These are phyloP conservation scores for Dufourea novaeangliae DNA, from an alignment of 1,140 invertebrate genomes.

Conservation along the genomic window DNA sequence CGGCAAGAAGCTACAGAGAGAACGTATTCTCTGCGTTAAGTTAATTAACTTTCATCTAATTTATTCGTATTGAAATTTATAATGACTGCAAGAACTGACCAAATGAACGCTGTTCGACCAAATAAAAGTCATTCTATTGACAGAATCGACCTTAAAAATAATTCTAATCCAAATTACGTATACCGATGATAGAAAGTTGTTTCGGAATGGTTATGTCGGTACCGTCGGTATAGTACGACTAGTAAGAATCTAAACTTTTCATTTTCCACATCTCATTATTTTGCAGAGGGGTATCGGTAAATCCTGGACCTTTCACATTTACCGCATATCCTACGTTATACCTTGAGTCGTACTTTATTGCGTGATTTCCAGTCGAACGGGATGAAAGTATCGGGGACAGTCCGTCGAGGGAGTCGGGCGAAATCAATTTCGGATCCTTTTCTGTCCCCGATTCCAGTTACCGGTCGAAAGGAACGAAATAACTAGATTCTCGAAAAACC, in stretches of 20 bases:
- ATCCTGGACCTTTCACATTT: background rate
- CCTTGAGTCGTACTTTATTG: background rate
- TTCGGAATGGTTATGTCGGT: too few relatives aligned
- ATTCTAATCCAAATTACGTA: too few relatives aligned
- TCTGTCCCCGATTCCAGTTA: background rate
- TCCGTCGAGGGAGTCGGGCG: background rate
- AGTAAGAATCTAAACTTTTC: too few relatives aligned
- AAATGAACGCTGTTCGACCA: too few relatives aligned
- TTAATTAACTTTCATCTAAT: background rate
- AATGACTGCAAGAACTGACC: too few relatives aligned
- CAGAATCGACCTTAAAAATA: too few relatives aligned
- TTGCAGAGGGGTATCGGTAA: too few relatives aligned
- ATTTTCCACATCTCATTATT: too few relatives aligned
- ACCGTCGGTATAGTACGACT: too few relatives aligned
- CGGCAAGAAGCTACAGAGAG: background rate
- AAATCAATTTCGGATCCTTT: constrained; percentile 23
- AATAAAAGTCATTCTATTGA: too few relatives aligned
- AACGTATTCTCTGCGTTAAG: background rate
- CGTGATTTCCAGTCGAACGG: background rate
- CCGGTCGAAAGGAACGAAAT: constrained; percentile 9
- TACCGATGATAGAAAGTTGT: too few relatives aligned
- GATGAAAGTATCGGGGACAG: background rate
- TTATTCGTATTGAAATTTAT: too few relatives aligned
- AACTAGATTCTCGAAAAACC: constrained; percentile 22
- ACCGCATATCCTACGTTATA: background rate